phyloP scores from a whole-genome alignment of 2,113 vertebrate species.

The Accipiter cooperii region DNA sequence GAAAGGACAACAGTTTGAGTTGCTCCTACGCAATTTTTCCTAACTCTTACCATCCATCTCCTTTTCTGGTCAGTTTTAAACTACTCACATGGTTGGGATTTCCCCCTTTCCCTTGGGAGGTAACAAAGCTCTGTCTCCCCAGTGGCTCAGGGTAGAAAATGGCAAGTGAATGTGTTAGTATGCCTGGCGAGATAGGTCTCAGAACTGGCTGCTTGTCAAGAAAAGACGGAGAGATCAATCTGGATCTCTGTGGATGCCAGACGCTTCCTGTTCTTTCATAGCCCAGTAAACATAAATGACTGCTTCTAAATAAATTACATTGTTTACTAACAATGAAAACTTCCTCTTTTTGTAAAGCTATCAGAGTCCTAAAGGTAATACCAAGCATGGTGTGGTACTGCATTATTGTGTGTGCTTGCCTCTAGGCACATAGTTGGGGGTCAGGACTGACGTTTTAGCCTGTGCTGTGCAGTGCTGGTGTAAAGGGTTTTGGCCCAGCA shows the following conservation, averaged over 20 bases:
- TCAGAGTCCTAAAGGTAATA: neutral
- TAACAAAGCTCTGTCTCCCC: neutral
- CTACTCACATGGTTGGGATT: neutral
- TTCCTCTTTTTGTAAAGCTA: neutral
- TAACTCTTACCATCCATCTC: neutral
- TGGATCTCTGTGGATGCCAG: slow-evolving; percentile 55
- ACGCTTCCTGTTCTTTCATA: slow-evolving; percentile 53
- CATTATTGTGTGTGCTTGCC: accelerated
- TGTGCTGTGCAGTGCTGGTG: neutral
- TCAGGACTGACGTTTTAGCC: neutral
- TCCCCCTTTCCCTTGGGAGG: neutral
- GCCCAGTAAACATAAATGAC: slow-evolving; percentile 56
- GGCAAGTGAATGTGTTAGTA: neutral
- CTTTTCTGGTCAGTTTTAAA: neutral
- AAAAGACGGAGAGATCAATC: slow-evolving; percentile 51
- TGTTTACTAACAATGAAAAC: slow-evolving; percentile 41
- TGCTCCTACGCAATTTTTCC: neutral
- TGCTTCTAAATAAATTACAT: slow-evolving; percentile 52
- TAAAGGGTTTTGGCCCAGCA: neutral
- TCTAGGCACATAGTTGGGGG: neutral
- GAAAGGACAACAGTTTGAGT: neutral
- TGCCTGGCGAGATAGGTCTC: slow-evolving; percentile 19
- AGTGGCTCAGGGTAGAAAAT: neutral
- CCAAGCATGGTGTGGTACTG: neutral
- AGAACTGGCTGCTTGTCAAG: slow-evolving; percentile 49